phyloP scores from a whole-genome alignment of 1,140 invertebrate genomes.

The Drosophila novamexicana region DNA sequence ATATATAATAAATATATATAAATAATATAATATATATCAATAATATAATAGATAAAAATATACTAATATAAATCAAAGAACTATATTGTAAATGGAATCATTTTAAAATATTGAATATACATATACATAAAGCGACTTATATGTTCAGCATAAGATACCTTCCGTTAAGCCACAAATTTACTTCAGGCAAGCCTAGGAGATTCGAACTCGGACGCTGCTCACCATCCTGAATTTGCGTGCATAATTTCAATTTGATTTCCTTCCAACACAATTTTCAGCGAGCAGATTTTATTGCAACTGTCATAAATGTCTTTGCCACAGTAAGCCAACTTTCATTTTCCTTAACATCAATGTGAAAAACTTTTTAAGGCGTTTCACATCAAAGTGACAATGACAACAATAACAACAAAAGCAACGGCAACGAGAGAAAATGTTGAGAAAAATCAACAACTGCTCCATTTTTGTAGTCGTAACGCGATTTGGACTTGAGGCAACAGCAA shows the following conservation, averaged over 20 bases:
- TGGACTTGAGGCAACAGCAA: slow-evolving; percentile 13
- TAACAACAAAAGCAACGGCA: slow-evolving; percentile 1
- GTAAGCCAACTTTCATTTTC: slow-evolving; percentile 49
- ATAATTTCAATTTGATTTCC: not conserved
- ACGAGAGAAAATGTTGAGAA: slow-evolving; percentile 12
- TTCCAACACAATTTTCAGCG: not conserved
- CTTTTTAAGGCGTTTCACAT: slow-evolving; percentile 55
- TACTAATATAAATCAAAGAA: too few species aligned
- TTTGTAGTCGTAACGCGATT: slow-evolving; percentile 39
- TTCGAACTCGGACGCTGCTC: too few species aligned
- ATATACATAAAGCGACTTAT: too few species aligned
- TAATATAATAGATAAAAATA: too few species aligned
- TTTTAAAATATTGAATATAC: too few species aligned
- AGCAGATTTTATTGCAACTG: not conserved
- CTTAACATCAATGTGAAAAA: slow-evolving; percentile 27
- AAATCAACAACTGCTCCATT: slow-evolving; percentile 23
- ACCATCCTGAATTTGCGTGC: too few species aligned
- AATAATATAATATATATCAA: too few species aligned
- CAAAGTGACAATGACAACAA: slow-evolving; percentile 10
- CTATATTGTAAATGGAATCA: too few species aligned
- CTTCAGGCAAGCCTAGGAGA: too few species aligned
- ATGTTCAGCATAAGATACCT: too few species aligned
- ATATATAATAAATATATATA: too few species aligned
- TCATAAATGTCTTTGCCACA: not conserved
- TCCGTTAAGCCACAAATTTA: too few species aligned